These are phyloP conservation scores for Cirrhinus mrigala DNA, from an alignment of 2,797 vertebrate species.

Conservation along the genomic window DNA sequence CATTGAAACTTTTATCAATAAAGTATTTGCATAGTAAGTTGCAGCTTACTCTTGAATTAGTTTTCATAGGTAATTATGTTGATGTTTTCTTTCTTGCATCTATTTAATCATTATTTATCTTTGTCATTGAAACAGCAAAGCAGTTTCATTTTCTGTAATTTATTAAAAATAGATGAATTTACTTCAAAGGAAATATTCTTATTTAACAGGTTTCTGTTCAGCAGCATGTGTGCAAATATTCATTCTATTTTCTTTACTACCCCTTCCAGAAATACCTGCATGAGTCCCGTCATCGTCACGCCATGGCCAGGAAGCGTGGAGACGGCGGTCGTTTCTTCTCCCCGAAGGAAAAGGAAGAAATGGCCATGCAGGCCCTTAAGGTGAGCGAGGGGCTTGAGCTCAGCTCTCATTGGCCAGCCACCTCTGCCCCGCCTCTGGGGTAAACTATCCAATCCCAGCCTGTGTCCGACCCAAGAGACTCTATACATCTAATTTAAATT, in stretches of 20 bases:
- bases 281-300: conserved; percentile 95
- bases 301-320: conserved; percentile 95
- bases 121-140: background rate
- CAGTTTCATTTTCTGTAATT: background rate
- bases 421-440: conserved; percentile 55
- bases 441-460: conserved; percentile 44
- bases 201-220: background rate
- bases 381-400: conserved; percentile 67
- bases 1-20: too few relatives aligned
- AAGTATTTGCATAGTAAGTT: too few relatives aligned
- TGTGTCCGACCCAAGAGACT: conserved; percentile 37
- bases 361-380: conserved; percentile 77
- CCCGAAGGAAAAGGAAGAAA: conserved; percentile 91
- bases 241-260: background rate
- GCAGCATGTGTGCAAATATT: background rate
- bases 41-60: background rate
- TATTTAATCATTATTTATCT: background rate
- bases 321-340: conserved; percentile 97
- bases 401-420: conserved; percentile 54
- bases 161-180: background rate
- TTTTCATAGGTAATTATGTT: background rate
- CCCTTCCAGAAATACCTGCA: conserved; percentile 92
- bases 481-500: conserved; percentile 38
- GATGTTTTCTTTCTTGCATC: background rate
- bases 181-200: background rate